Base-by-base conservation (phyloP, 2,113 vertebrate species). In the Chaenocephalus aceratus region DNA sequence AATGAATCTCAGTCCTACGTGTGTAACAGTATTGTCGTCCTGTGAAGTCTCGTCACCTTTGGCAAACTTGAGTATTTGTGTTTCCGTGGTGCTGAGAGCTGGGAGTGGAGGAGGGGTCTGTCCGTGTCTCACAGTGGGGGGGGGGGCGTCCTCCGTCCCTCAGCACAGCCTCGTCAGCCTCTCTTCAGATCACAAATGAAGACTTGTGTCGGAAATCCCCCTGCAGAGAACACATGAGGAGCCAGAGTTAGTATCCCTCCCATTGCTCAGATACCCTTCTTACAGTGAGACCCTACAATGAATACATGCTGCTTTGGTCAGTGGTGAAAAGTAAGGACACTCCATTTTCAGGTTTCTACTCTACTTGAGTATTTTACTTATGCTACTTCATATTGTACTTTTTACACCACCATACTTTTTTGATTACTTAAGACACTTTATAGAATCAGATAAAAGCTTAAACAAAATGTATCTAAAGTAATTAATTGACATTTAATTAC, bases 151-250 rank as follows among this genome's bases (percentile, higher is more conserved):
- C 79, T 85, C 88, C 69, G 46, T 69, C 80, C 14, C 72, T 85
- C 85, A 61, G 87, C 83, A 73, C 83, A 1, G 91, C 92, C 82
- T 72, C 84, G 13, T 69, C 84, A 34, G 79, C 84, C 54, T 77
- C 88, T 61, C 26, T 77, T 97, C 94, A 99, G 88, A 99, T 98
- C 92, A 99, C 96, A n/a, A 99, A 99, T 0, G 98, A 99, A 2
- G 97, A 99, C 92, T 99, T 99, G 94, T 99, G 97, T 88, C 98
- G 96, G 95, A 99, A 99, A 93, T 99, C 97, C 0, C 97, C 98
- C 98, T 99, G 94, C 54, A 93, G 93, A 23, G 26, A 76, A 44
- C 10, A 51, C 0, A 15, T 44, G 16, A 48, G 53, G 18, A 72
- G 26, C 5, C 5, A 16, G 4, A 3, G 23, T 18, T 15, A 45